phyloP scores from a whole-genome alignment of 1,140 invertebrate species.

The Drosophila hydei region DNA sequence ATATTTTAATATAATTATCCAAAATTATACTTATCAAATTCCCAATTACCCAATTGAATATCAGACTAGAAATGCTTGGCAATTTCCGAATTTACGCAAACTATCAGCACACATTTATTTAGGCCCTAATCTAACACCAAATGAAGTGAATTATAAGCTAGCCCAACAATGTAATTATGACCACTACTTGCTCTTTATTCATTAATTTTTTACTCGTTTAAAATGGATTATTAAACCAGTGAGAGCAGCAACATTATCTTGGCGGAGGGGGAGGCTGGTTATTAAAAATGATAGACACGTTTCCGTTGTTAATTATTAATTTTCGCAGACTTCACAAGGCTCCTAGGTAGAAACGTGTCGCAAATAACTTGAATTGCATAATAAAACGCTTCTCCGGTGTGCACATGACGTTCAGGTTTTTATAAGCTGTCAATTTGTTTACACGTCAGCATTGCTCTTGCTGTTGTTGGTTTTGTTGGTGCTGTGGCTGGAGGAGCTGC shows the following conservation, averaged over 20 bases:
- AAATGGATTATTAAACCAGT: conserved; percentile 38
- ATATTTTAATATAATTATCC: not conserved
- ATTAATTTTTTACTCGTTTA: not conserved
- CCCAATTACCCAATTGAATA: not conserved
- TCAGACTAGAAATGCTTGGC: not conserved
- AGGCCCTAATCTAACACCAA: too few relatives aligned
- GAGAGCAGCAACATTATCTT: conserved; percentile 12
- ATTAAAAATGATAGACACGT: conserved; percentile 69
- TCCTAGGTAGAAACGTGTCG: conserved; percentile 48
- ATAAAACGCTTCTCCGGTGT: conserved; percentile 67
- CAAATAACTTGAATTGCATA: conserved; percentile 79
- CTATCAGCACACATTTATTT: too few relatives aligned
- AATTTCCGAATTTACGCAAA: too few relatives aligned
- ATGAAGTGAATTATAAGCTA: too few relatives aligned
- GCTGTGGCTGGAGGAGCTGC: conserved; percentile 17
- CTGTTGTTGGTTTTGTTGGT: conserved; percentile 5
- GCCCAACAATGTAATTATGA: too few relatives aligned
- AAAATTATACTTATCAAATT: not conserved
- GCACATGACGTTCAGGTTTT: conserved; percentile 76
- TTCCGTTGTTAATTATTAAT: conserved; percentile 73
- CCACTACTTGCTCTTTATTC: too few relatives aligned
- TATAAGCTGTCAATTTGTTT: conserved; percentile 81
- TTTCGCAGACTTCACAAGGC: conserved; percentile 45
- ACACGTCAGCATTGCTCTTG: conserved; percentile 40
- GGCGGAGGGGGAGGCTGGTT: conserved; percentile 13